Conservation (phyloP, 2,113 vertebrate genomes). For the Osmerus mordax region DNA sequence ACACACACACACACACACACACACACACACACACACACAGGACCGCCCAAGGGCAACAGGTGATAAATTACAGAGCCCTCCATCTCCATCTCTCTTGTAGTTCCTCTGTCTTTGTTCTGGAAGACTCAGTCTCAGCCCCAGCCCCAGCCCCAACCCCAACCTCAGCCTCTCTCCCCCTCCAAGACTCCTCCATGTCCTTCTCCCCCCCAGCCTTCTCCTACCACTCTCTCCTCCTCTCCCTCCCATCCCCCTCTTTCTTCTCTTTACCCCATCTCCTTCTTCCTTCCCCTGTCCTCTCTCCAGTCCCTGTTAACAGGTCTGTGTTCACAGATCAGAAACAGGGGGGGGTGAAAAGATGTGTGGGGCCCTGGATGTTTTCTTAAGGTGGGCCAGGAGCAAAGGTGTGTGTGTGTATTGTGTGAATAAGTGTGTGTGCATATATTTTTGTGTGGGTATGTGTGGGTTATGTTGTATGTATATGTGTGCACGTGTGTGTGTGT, state of each 20-base stretch:
- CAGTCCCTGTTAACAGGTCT: conserved; percentile 64
- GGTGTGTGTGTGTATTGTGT: conserved; percentile 47
- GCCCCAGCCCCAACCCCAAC: neutral
- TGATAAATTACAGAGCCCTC: conserved; percentile 75
- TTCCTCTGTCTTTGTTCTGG: conserved; percentile 73
- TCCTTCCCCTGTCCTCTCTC: conserved; percentile 44
- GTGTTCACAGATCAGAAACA: conserved; percentile 73
- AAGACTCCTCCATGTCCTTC: no score
- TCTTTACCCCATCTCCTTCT: neutral
- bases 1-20: conserved; percentile 23
- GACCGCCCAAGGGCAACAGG: conserved; percentile 66
- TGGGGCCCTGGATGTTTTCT: conserved; percentile 77
- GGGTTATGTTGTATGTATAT: neutral
- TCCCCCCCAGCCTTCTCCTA: neutral
- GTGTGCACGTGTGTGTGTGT: neutral
- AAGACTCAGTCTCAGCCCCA: conserved; percentile 33
- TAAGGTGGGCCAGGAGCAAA: conserved; percentile 70
- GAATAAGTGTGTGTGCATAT: conserved; percentile 18
- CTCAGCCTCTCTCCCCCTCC: conserved; percentile 12
- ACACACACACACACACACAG: conserved; percentile 30
- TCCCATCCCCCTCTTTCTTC: neutral
- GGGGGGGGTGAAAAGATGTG: conserved; percentile 60
- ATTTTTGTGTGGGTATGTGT: conserved; percentile 43
- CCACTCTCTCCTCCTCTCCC: neutral
- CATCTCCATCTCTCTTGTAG: conserved; percentile 56